These are phyloP conservation scores for Pteropus rufus DNA, from an alignment of 2,797 vertebrate genomes.

Conservation along the genomic window DNA sequence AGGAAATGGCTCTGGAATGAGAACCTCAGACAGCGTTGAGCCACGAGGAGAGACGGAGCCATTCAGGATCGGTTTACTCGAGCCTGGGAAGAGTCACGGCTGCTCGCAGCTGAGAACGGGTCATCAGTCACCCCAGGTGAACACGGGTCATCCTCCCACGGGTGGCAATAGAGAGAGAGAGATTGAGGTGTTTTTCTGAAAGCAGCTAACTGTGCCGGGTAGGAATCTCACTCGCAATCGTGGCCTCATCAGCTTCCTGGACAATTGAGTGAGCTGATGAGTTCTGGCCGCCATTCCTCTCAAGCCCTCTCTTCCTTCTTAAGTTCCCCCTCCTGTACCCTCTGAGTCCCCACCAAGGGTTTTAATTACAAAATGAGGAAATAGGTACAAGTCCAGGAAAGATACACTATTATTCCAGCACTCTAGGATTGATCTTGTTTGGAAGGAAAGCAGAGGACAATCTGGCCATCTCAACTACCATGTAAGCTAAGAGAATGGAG, in stretches of 20 bases:
- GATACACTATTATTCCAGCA: neutral
- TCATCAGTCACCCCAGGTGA: neutral
- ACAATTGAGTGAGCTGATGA: neutral
- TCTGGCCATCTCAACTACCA: neutral
- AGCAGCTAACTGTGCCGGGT: neutral
- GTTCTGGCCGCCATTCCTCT: neutral
- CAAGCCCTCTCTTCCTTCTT: neutral
- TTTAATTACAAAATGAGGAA: neutral
- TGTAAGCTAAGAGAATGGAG: neutral
- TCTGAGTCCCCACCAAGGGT: neutral
- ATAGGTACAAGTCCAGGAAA: neutral
- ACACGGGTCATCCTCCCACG: neutral
- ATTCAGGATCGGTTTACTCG: neutral
- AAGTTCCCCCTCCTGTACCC: neutral
- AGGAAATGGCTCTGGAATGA: neutral
- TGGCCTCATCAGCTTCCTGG: neutral
- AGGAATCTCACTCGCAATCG: neutral
- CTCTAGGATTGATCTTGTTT: neutral
- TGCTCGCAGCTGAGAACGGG: neutral
- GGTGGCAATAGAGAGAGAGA: neutral
- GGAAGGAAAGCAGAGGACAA: neutral
- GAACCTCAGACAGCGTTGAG: neutral
- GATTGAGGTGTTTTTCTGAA: conserved; percentile 4
- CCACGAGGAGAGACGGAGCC: neutral
- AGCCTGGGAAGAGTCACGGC: neutral